phyloP scores from a whole-genome alignment of 2,113 vertebrate genomes.

The Athene noctua region DNA sequence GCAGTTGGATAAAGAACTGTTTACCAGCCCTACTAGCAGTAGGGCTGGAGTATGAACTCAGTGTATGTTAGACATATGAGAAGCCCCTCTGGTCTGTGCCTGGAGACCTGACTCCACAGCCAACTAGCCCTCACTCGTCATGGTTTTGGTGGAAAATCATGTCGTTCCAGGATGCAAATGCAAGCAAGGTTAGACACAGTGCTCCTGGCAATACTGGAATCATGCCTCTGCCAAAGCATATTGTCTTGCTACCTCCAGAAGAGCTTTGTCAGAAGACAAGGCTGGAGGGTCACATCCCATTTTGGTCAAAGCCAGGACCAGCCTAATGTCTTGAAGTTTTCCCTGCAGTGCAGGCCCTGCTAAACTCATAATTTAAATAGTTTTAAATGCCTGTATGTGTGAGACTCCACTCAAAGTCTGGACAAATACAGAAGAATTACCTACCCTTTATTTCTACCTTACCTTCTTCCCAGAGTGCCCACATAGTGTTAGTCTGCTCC shows the following conservation, averaged over 20 bases:
- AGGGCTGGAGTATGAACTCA: background rate
- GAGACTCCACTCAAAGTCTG: background rate
- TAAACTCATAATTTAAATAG: background rate
- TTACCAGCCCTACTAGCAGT: background rate
- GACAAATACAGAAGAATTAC: background rate
- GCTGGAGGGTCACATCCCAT: fast-evolving
- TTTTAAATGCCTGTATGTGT: background rate
- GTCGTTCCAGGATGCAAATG: background rate
- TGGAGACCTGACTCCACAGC: background rate
- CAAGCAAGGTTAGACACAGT: background rate
- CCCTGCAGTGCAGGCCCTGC: background rate
- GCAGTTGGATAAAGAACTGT: background rate
- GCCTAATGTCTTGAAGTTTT: background rate
- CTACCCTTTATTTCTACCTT: background rate
- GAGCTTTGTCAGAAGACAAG: background rate
- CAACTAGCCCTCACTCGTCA: background rate
- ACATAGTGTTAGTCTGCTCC: background rate
- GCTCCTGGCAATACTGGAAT: background rate
- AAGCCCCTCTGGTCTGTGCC: background rate
- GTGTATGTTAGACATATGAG: background rate
- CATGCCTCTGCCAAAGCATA: background rate
- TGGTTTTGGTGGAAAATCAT: background rate
- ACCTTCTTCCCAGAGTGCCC: background rate
- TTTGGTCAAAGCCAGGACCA: background rate
- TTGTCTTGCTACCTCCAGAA: background rate